Percentiles rank a stretch among this genome's conserved stretches.
phyloP scores from a whole-genome alignment of 2,113 vertebrate species.

The Cnemophilus loriae region DNA sequence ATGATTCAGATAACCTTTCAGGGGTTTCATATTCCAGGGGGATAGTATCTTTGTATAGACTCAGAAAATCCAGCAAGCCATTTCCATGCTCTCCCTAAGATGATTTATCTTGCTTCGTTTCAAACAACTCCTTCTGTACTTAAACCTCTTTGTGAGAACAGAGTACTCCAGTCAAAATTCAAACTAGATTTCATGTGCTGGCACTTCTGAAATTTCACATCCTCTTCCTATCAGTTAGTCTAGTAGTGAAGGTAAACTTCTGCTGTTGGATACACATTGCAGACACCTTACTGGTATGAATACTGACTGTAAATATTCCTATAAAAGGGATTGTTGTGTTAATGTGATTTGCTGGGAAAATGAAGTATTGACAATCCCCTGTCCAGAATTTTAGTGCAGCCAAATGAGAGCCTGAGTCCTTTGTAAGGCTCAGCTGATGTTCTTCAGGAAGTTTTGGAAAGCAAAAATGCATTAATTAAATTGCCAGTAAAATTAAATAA shows the following conservation, averaged over 20 bases:
- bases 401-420: background rate
- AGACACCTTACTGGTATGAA: background rate
- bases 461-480: background rate
- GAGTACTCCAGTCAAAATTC: background rate
- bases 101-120: background rate
- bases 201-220: background rate
- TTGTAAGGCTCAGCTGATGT: background rate
- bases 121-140: background rate
- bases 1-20: constrained; percentile 15
- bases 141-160: background rate
- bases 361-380: background rate
- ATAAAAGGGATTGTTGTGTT: background rate
- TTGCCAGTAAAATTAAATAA: background rate
- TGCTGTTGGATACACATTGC: background rate
- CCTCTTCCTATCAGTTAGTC: background rate
- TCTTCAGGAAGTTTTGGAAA: background rate
- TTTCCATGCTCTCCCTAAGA: background rate
- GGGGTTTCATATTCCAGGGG: background rate
- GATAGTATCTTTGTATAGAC: background rate
- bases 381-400: background rate
- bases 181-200: background rate
- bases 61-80: background rate
- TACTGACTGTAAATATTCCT: background rate
- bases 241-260: background rate
- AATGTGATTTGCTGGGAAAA: background rate